Evolutionary conservation across 1,140 invertebrate species (phyloP), one percentile per base, ranked within the genome.

Genomic region (Leptopilina clavipes): DNA sequence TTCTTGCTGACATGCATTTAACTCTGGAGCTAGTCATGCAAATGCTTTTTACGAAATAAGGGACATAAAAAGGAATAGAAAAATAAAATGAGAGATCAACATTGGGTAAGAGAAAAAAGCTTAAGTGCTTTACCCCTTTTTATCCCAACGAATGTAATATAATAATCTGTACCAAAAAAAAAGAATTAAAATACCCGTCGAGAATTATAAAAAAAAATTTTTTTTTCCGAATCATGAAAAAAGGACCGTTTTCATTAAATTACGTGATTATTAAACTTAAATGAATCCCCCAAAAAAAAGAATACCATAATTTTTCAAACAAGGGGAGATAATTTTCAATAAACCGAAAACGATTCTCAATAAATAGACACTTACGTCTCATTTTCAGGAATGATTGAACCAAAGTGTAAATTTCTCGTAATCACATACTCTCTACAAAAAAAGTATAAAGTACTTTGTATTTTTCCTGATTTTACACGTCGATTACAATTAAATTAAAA

Each of bases 401-500:
- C 3, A 14, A 31, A 65, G 59, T 65, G 59, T 65, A 65, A 65
- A 65, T 65, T 65, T 31, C 25, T 65, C 11, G 25, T 65, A 65
- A 65, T 37, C 59, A 65, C 25, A 22, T 14, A 7, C 25, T 65
- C 31, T 65, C 25, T 65, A n/a, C n/a, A n/a, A n/a, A n/a, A n/a
- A n/a, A n/a, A n/a, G n/a, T n/a, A 37, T 14, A n/a, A 65, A 5
- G 59, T 65, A 14, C 25, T 65, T 65, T 65, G 25, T 65, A 22
- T 25, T 65, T 25, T 65, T 31, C 12, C 3, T 12, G 3, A 31
- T 5, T 6, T 65, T 31, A 14, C 76, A 79, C 86, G 86, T 86
- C 84, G 85, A 86, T 88, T 83, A 83, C 85, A 86, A 87, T 87
- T 87, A 88, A 87, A 88, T 86, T 85, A 86, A 86, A 77, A 82